Percentiles rank a stretch among this genome's conserved stretches.
These are phyloP conservation scores for Zygothrica quintamaculata DNA, from an alignment of 2,888 invertebrate genomes.

Conservation along the genomic window DNA sequence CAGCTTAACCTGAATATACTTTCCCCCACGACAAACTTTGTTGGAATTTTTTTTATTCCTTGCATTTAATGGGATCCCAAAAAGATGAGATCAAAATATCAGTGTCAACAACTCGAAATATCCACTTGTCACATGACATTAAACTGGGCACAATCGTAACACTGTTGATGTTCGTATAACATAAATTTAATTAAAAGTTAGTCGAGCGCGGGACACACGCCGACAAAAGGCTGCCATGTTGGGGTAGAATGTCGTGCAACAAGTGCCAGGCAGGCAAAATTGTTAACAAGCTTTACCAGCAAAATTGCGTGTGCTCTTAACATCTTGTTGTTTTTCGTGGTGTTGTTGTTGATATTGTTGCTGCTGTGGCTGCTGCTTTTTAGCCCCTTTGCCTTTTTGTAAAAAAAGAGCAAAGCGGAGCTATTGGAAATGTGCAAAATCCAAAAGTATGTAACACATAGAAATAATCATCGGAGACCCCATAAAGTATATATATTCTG, in stretches of 20 bases:
- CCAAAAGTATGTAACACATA: no score
- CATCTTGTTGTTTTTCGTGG: slow-evolving; percentile 27
- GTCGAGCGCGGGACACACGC: slow-evolving; percentile 60
- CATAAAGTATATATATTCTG: no score
- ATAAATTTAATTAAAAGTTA: slow-evolving; percentile 71
- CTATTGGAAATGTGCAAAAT: no score
- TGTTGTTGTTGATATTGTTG: slow-evolving; percentile 13
- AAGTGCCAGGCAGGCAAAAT: slow-evolving; percentile 65
- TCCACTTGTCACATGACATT: slow-evolving; percentile 37
- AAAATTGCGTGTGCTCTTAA: slow-evolving; percentile 15
- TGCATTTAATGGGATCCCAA: slow-evolving; percentile 40
- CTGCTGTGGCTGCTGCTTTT: slow-evolving; percentile 10
- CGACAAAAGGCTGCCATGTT: slow-evolving; percentile 60
- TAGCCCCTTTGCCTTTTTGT: no score
- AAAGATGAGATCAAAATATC: slow-evolving; percentile 33
- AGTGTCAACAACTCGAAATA: neutral
- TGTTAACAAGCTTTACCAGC: slow-evolving; percentile 65
- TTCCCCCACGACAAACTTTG: no score
- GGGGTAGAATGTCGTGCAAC: slow-evolving; percentile 66
- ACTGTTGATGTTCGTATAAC: slow-evolving; percentile 45
- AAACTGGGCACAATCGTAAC: slow-evolving; percentile 43
- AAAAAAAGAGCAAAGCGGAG: no score
- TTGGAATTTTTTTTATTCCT: no score
- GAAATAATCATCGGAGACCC: no score
- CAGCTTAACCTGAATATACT: no score